phyloP scores from a whole-genome alignment of 2,113 vertebrate genomes.

The Australoheros scitulus region DNA sequence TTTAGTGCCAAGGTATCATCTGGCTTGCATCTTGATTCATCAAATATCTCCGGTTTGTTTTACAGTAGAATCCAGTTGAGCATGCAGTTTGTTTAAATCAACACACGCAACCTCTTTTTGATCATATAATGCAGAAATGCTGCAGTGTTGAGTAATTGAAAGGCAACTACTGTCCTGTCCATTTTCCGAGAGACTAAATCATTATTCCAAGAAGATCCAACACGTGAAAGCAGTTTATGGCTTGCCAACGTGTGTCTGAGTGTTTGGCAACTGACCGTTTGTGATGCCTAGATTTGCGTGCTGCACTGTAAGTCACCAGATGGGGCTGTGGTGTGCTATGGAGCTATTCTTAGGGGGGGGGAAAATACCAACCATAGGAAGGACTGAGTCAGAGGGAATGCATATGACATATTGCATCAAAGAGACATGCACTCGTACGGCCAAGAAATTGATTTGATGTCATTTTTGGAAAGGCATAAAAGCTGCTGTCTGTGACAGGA shows the following conservation, averaged over 20 bases:
- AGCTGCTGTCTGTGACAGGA: neutral
- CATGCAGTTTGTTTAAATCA: neutral
- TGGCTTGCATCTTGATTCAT: neutral
- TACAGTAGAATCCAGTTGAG: neutral
- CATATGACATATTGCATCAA: slow-evolving; percentile 41
- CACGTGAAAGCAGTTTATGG: slow-evolving; percentile 41
- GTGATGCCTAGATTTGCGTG: slow-evolving; percentile 36
- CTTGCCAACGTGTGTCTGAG: neutral
- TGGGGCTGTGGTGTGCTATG: slow-evolving; percentile 33
- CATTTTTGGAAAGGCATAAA: slow-evolving; percentile 9
- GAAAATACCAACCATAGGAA: slow-evolving; percentile 37
- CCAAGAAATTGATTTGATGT: slow-evolving; percentile 19
- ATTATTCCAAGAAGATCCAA: neutral
- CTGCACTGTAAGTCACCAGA: slow-evolving; percentile 44
- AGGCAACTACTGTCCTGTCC: neutral
- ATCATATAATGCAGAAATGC: neutral
- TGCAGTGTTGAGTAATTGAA: neutral
- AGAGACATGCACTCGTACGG: slow-evolving; percentile 18
- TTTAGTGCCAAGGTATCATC: neutral
- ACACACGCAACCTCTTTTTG: neutral
- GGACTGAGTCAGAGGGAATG: slow-evolving; percentile 54
- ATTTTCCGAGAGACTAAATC: neutral
- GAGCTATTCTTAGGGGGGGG: slow-evolving; percentile 39
- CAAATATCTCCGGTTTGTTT: neutral
- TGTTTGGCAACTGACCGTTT: slow-evolving; percentile 36